These are phyloP conservation scores for Rhorus exstirpatorius DNA, from an alignment of 2,888 invertebrate genomes.

Conservation along the genomic window DNA sequence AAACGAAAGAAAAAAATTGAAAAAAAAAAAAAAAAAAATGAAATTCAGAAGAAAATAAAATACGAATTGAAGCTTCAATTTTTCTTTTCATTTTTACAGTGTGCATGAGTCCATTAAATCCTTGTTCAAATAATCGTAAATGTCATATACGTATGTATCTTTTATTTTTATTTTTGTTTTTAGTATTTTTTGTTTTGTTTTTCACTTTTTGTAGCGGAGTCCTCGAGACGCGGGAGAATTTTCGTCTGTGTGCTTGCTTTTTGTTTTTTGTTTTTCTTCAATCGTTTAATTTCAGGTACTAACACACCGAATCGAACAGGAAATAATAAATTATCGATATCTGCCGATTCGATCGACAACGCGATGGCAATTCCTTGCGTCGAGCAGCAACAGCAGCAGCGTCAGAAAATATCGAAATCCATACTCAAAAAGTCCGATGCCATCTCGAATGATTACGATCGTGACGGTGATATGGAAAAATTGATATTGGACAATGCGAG, in stretches of 20 bases:
- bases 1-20: too few species aligned
- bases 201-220: too few species aligned
- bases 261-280: constrained; percentile 38
- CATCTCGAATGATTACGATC: constrained; percentile 86
- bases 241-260: too few species aligned
- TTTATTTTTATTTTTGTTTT: neutral
- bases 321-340: constrained; percentile 90
- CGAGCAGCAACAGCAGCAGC: constrained; percentile 84
- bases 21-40: too few species aligned
- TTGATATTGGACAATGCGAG: constrained; percentile 90
- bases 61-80: constrained; percentile 49
- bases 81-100: constrained; percentile 50
- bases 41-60: constrained; percentile 63
- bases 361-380: constrained; percentile 88
- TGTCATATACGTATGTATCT: constrained; percentile 26
- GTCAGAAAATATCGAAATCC: constrained; percentile 91
- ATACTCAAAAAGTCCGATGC: constrained; percentile 92
- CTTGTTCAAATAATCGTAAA: constrained; percentile 37
- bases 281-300: constrained; percentile 77
- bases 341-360: constrained; percentile 90
- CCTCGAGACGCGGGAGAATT: too few species aligned
- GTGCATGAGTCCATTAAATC: constrained; percentile 39
- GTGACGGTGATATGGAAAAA: constrained; percentile 92
- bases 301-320: constrained; percentile 82
- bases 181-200: neutral